Conservation (phyloP, 2,888 invertebrate species). For the Listrodromus nycthemerus region DNA sequence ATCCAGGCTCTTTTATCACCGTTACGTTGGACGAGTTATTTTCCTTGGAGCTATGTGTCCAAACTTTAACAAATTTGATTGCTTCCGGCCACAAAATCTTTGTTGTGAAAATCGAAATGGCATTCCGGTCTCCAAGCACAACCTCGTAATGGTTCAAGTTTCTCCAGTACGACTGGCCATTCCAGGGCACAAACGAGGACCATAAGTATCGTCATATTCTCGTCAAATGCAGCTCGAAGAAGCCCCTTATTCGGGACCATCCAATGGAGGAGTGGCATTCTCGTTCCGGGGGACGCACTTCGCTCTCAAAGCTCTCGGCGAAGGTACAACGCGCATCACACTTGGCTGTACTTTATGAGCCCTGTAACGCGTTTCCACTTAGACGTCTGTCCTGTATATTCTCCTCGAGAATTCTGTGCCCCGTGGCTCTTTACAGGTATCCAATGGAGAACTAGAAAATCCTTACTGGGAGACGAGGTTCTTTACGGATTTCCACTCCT, state of each 20-base stretch:
- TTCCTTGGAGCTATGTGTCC: background rate
- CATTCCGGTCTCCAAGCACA: slow-evolving; percentile 6
- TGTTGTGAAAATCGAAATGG: slow-evolving; percentile 19
- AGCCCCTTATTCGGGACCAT: slow-evolving; percentile 27
- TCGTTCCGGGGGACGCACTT: slow-evolving; percentile 24
- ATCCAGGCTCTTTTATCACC: background rate
- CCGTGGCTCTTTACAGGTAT: background rate
- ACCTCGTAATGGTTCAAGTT: slow-evolving; percentile 5
- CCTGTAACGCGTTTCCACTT: slow-evolving; percentile 44
- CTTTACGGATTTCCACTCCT: slow-evolving; percentile 4
- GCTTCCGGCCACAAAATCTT: background rate
- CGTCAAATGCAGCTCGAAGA: slow-evolving; percentile 39
- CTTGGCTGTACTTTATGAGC: slow-evolving; percentile 22
- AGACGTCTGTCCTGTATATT: background rate
- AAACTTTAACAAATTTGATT: background rate
- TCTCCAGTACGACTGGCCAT: slow-evolving; percentile 8
- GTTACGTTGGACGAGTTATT: background rate
- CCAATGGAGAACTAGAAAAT: background rate
- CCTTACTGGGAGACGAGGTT: background rate
- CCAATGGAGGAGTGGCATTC: background rate
- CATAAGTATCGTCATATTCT: slow-evolving; percentile 29
- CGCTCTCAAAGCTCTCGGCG: slow-evolving; percentile 1
- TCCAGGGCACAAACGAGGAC: slow-evolving; percentile 32
- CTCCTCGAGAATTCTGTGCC: background rate
- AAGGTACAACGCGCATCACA: slow-evolving; percentile 17